Base-by-base conservation (phyloP, 2,888 invertebrate genomes). In the Trissolcus japonicus region DNA sequence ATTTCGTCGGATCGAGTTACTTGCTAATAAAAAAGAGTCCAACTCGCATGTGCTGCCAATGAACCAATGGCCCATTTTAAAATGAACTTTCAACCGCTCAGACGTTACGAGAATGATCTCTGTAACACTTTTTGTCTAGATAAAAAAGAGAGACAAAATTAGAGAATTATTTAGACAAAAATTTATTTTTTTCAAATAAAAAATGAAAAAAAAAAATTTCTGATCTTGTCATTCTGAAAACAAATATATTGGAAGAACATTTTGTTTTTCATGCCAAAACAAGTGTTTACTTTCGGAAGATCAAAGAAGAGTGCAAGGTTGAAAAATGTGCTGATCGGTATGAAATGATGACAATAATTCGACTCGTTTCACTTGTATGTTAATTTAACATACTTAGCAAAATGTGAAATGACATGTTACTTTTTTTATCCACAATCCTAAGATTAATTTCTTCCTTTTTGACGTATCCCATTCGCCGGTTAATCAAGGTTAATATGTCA, bases 401-500 rank as follows among this genome's bases (percentile, higher is more conserved):
- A 69, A 67, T 53, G 57, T 62, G 66, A 66, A 62, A 62, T 62
- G 68, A 63, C 59, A 56, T 56, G 74, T 63, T 57, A 0, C 63
- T 51, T 68, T 68, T 69, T 60, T 6, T 13, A 7, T 9, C 65
- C 9, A 9, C 6, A 56, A 63, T 57, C 53, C 61, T 69, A 73
- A 71, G 60, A 74, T 74, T 66, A 73, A 73, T 73, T 73, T 56
- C 73, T 65, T 77, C 68, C 73, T 78, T 78, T 78, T 74, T 74
- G 50, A 67, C 66, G 68, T 68, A 65, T 72, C 73, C 55, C 69
- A 66, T 71, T 69, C 61, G 67, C 51, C 46, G 50, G 48, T 71
- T 78, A 78, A 78, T 78, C 78, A 78, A 78, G 78, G 78, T 78
- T 72, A 78, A 78, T 78, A 63, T 78, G 78, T 72, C 78, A 67